Evolutionary conservation across 2,113 vertebrate species (phyloP), one percentile per base, ranked within the genome.

Genomic region (Rousettus leschenaultii): DNA sequence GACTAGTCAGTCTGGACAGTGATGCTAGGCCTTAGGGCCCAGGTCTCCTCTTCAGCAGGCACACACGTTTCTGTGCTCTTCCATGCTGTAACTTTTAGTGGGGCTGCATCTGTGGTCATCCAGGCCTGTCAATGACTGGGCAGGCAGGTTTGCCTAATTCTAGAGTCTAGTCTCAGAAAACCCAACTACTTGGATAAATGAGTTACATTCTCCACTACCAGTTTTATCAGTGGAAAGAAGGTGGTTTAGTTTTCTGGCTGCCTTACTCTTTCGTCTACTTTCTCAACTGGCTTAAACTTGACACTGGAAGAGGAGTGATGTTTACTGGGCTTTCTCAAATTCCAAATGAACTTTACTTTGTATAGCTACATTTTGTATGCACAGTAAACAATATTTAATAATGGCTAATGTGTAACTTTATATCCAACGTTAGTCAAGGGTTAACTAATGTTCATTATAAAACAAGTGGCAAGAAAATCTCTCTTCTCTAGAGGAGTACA

Each of bases 381-480:
- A 74, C 15, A 59, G 63, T 45, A 80, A 43, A 84, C 40, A 63
- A 16, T 92, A 26, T 71, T 94, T 59, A 93, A 87, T 83, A 51
- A 33, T 30, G 57, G 82, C 12, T 83, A 73, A 82, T 78, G 68
- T 82, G 66, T 51, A 92, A 91, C 55, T 95, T 96, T 71, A 83
- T 85, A 86, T n/a, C 38, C 26, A n/a, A 6, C 35, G 83, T 59
- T 59, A 88, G 75, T 68, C 94, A 86, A 91, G 63, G 28, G 53
- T 57, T 93, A 95, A 94, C 89, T 74, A 74, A 91, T 65, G 74
- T 86, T 85, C 88, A 79, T 57, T 92, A 92, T 65, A 89, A 94
- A 92, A 96, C 55, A 97, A 92, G 75, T 40, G 91, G 84, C 91
- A 94, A 96, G 96, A 82, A 96, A 92, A 88, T 92, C 71, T 95